A percentile compares a stretch with the other conserved stretches of the same genome.
These are phyloP conservation scores for Pipistrellus nathusii DNA, from an alignment of 2,797 vertebrate genomes.

Conservation along the genomic window DNA sequence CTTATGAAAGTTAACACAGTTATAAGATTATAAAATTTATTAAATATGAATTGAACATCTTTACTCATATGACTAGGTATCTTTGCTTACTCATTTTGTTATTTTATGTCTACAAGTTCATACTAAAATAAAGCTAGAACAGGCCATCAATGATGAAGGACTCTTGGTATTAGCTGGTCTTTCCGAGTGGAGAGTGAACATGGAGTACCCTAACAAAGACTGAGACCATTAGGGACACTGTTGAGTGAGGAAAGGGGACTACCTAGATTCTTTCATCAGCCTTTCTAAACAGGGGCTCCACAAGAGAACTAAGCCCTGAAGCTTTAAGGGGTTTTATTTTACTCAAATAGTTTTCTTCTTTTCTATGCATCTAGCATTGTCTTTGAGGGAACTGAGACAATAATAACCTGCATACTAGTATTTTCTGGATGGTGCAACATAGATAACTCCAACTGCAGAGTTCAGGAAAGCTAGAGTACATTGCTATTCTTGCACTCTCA, in stretches of 20 bases:
- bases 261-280: neutral
- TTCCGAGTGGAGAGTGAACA: neutral
- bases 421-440: neutral
- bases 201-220: neutral
- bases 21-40: neutral
- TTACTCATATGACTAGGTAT: neutral
- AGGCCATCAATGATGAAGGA: accelerated
- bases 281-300: neutral
- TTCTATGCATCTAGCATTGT: neutral
- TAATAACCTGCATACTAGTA: neutral
- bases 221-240: accelerated
- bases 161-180: neutral
- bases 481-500: neutral
- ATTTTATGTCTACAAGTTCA: neutral
- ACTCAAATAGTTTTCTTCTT: neutral
- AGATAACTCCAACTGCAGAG: neutral
- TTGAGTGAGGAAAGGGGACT: neutral
- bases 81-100: neutral
- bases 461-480: neutral
- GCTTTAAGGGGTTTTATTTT: neutral
- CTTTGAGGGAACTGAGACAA: neutral
- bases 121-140: neutral
- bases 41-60: neutral
- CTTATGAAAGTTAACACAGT: neutral
- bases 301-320: accelerated